Percentiles rank a stretch among this genome's conserved stretches.
phyloP scores from a whole-genome alignment of 2,797 vertebrate species.

The Cyclopterus lumpus region DNA sequence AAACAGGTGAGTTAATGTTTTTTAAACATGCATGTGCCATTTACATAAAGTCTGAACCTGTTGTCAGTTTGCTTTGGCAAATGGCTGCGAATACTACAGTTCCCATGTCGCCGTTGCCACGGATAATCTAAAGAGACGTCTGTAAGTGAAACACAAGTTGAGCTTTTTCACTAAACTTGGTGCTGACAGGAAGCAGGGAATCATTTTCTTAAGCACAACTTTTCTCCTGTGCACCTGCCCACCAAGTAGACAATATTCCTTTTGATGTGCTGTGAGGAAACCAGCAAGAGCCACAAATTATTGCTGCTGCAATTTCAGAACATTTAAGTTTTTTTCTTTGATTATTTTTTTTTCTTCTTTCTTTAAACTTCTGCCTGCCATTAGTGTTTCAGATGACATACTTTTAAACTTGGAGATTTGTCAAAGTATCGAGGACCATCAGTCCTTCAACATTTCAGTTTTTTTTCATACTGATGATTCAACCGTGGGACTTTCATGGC shows the following conservation, averaged over 20 bases:
- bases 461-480: constrained; percentile 8
- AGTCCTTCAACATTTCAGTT: constrained; percentile 1
- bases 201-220: neutral
- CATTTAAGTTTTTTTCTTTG: neutral
- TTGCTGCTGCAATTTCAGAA: neutral
- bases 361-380: neutral
- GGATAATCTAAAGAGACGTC: neutral
- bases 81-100: too few relatives aligned
- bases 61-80: neutral
- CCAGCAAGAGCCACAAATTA: neutral
- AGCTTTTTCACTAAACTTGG: neutral
- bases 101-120: neutral
- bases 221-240: neutral
- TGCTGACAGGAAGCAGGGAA: neutral
- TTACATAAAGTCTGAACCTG: constrained; percentile 10
- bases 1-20: constrained; percentile 89
- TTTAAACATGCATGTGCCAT: neutral
- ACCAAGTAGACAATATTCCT: neutral
- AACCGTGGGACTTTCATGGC: constrained; percentile 13
- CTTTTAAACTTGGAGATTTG: neutral
- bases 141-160: neutral
- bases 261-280: constrained; percentile 4
- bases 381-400: neutral
- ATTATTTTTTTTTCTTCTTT: neutral
- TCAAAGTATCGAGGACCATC: constrained; percentile 10